Conservation (phyloP, 2,888 invertebrate genomes). For the Trissolcus japonicus region DNA sequence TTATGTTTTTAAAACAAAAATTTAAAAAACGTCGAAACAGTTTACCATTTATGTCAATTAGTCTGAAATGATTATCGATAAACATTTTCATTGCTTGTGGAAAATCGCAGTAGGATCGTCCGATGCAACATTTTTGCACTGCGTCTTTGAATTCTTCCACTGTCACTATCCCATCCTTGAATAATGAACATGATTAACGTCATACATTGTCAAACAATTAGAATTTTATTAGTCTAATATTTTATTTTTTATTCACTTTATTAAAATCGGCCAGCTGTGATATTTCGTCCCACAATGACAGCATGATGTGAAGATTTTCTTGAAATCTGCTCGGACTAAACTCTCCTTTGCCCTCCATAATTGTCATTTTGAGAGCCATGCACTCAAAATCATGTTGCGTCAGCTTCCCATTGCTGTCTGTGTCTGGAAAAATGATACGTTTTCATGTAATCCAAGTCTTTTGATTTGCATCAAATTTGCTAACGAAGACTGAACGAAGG, state of each 20-base stretch:
- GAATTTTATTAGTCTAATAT: conserved; percentile 57
- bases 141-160: conserved; percentile 89
- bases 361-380: conserved; percentile 87
- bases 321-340: conserved; percentile 84
- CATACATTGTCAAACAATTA: conserved; percentile 70
- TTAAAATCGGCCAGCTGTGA: conserved; percentile 91
- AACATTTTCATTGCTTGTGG: conserved; percentile 92
- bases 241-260: conserved; percentile 79
- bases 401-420: conserved; percentile 89
- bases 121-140: conserved; percentile 88
- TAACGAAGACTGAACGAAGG: no score
- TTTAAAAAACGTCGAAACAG: no score
- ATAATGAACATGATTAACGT: not conserved
- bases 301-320: conserved; percentile 89
- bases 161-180: conserved; percentile 86
- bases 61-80: conserved; percentile 89
- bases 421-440: conserved; percentile 78
- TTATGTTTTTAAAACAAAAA: not conserved
- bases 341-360: conserved; percentile 89
- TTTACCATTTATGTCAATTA: conserved; percentile 85
- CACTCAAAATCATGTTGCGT: conserved; percentile 90
- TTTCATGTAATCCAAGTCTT: no score
- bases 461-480: no score
- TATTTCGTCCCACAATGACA: conserved; percentile 90
- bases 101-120: conserved; percentile 86